Conservation (phyloP, 2,113 vertebrate species). For the Aptenodytes patagonicus region DNA sequence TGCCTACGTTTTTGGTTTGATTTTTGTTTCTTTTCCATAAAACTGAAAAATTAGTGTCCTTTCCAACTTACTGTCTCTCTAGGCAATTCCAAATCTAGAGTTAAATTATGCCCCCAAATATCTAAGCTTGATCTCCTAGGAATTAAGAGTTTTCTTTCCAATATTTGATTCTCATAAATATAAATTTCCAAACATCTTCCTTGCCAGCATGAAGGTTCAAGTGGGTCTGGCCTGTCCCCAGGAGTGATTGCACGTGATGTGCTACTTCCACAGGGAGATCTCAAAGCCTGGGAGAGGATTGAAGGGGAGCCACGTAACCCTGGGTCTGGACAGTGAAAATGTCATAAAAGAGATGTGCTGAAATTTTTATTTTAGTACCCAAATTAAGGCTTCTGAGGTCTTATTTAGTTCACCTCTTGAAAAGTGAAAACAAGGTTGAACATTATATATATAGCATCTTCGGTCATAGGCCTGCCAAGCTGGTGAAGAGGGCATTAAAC, state of each 20-base stretch:
- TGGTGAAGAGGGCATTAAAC: no score
- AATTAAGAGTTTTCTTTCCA: not conserved
- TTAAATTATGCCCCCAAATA: not conserved
- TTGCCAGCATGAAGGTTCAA: not conserved
- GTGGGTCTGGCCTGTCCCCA: not conserved
- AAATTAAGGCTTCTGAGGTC: not conserved
- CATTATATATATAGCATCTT: no score
- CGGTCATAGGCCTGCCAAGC: no score
- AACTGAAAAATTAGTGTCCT: not conserved
- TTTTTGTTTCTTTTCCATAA: not conserved
- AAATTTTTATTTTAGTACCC: not conserved
- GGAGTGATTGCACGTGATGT: rapidly evolving
- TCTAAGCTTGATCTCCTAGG: not conserved
- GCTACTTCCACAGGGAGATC: not conserved
- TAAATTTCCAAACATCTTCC: not conserved
- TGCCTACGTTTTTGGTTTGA: not conserved
- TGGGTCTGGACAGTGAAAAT: not conserved
- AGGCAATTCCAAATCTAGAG: not conserved
- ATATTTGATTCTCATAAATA: not conserved
- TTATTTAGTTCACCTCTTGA: not conserved
- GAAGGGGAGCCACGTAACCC: not conserved
- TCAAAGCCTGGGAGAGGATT: not conserved
- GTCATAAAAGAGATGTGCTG: not conserved
- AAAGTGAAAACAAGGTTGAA: not conserved
- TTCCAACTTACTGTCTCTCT: not conserved